These are phyloP conservation scores for Chitala chitala DNA, from an alignment of 2,113 vertebrate species.

Conservation along the genomic window DNA sequence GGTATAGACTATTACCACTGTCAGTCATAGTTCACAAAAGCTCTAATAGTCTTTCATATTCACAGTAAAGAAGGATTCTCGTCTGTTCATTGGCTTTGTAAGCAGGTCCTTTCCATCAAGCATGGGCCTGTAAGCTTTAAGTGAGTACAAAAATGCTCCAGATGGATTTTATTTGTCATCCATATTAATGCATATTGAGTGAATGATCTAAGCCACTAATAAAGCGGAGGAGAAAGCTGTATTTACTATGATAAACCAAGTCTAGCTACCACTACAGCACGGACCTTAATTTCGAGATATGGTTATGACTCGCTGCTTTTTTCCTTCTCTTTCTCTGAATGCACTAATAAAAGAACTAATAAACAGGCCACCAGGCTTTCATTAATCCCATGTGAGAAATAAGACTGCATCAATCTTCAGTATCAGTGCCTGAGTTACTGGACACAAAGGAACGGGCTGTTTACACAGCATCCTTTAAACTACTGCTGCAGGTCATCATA, in stretches of 20 bases:
- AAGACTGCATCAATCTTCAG: conserved; percentile 53
- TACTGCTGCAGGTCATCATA: conserved; percentile 73
- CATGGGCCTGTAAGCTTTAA: background rate
- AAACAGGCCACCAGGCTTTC: background rate
- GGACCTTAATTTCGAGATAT: background rate
- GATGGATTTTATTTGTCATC: conserved; percentile 7
- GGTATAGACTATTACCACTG: background rate
- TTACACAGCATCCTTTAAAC: conserved; percentile 68
- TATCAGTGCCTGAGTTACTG: conserved; percentile 75
- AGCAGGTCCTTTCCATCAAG: conserved; percentile 10
- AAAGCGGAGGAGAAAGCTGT: background rate
- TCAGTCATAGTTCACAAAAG: background rate
- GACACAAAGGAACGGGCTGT: conserved; percentile 59
- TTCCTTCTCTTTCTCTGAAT: background rate
- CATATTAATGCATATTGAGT: conserved; percentile 10
- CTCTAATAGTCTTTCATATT: background rate
- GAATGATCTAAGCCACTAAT: conserved; percentile 3
- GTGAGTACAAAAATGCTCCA: conserved; percentile 60
- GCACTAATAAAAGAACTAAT: conserved; percentile 17
- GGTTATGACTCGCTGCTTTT: background rate
- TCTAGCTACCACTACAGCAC: background rate
- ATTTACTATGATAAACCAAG: background rate
- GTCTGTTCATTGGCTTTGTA: no score
- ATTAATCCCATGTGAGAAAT: conserved; percentile 66
- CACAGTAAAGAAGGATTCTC: background rate